Evolutionary conservation across 2,797 vertebrate genomes (phyloP).

Genomic region (Nasua narica): DNA sequence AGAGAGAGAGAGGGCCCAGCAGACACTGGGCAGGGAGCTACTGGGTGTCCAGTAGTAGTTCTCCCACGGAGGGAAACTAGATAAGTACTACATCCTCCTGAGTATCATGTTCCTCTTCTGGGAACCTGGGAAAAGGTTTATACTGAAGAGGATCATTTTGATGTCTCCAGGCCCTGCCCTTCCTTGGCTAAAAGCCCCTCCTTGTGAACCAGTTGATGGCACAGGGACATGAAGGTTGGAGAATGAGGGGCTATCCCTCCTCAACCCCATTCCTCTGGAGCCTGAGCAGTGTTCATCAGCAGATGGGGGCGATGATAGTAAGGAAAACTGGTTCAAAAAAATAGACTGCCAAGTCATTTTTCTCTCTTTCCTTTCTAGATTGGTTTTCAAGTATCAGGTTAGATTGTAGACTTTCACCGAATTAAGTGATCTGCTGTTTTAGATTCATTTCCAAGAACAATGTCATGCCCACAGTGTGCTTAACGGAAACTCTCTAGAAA

Average conservation of each 20-base stretch:
- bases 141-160: not conserved
- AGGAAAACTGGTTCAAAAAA: not conserved
- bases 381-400: not conserved
- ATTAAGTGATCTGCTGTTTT: not conserved
- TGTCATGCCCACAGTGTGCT: not conserved
- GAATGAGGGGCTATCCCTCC: too few relatives aligned
- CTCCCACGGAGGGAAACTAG: not conserved
- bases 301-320: not conserved
- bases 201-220: not conserved
- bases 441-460: not conserved
- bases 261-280: accelerated
- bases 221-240: not conserved
- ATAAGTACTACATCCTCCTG: not conserved
- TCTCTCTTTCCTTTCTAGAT: not conserved
- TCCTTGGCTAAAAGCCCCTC: not conserved
- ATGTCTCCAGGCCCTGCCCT: not conserved
- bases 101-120: not conserved
- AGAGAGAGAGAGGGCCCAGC: not conserved
- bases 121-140: not conserved
- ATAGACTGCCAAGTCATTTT: not conserved
- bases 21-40: not conserved
- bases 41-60: accelerated
- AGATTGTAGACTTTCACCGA: not conserved
- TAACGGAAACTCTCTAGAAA: not conserved
- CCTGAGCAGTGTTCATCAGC: not conserved